These are phyloP conservation scores for Bombus picipes DNA, from an alignment of 1,140 invertebrate species.

Conservation along the genomic window DNA sequence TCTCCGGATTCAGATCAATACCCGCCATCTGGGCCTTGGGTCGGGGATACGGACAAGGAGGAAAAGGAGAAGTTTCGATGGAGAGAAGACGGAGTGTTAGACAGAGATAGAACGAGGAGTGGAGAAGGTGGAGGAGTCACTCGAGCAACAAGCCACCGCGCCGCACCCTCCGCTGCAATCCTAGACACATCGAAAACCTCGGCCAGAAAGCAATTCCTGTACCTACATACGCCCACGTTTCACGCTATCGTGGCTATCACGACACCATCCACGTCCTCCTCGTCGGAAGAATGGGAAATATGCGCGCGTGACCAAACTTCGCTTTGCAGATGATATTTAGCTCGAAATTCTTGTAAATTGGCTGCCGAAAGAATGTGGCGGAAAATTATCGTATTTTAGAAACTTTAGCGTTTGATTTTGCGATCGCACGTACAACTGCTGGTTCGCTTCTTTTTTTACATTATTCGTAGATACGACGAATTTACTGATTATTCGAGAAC, in stretches of 20 bases:
- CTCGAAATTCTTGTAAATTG: neutral
- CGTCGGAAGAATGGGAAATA: neutral
- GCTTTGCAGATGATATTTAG: neutral
- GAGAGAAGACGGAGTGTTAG: slow-evolving; percentile 44
- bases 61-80: slow-evolving; percentile 54
- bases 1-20: slow-evolving; percentile 82
- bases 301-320: neutral
- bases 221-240: slow-evolving; percentile 61
- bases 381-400: neutral
- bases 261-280: neutral
- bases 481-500: too few relatives aligned
- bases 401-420: neutral
- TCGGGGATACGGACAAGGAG: slow-evolving; percentile 67
- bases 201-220: slow-evolving; percentile 66
- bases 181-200: slow-evolving; percentile 69
- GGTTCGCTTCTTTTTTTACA: too few relatives aligned
- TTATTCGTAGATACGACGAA: too few relatives aligned
- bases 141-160: slow-evolving; percentile 79
- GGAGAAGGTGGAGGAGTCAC: slow-evolving; percentile 74
- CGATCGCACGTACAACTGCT: too few relatives aligned
- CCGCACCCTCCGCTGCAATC: slow-evolving; percentile 73
- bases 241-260: slow-evolving; percentile 51
- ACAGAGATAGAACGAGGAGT: slow-evolving; percentile 27
- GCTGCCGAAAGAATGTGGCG: too few relatives aligned
- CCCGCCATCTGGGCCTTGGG: slow-evolving; percentile 77